A percentile compares a stretch with the other conserved stretches of the same genome.
phyloP scores from a whole-genome alignment of 1,140 invertebrate species.

The Zaprionus tsacasi region DNA sequence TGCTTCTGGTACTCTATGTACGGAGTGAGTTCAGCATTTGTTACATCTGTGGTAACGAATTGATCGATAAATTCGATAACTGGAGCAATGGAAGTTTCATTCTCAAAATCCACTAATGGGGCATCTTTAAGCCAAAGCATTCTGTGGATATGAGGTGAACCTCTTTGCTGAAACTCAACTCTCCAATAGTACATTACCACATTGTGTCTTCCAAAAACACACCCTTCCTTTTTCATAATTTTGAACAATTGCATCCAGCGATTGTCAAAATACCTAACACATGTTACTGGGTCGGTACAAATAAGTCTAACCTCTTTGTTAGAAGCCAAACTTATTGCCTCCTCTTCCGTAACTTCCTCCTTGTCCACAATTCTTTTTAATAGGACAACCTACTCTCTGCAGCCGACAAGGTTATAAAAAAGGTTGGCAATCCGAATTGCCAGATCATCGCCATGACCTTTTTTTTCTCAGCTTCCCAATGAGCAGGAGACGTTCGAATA shows the following conservation, averaged over 20 bases:
- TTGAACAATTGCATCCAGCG: no score
- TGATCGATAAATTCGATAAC: constrained; percentile 7
- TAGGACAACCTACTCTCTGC: background rate
- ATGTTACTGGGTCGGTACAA: no score
- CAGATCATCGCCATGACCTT: constrained; percentile 19
- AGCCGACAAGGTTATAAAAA: background rate
- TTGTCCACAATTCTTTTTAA: background rate
- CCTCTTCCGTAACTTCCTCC: background rate
- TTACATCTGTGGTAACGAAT: background rate
- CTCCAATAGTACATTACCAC: background rate
- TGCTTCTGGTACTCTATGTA: constrained; percentile 12
- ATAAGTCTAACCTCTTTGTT: no score
- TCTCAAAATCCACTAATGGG: background rate
- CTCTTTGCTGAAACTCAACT: background rate
- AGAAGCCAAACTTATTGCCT: no score
- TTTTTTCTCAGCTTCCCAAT: constrained; percentile 31
- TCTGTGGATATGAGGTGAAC: background rate
- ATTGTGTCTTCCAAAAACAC: background rate
- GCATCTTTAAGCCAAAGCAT: background rate
- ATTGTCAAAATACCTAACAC: no score
- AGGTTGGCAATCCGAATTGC: constrained; percentile 15
- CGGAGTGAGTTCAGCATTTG: background rate
- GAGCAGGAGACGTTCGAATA: constrained; percentile 18
- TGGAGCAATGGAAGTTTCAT: background rate
- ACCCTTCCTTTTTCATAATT: no score